These are phyloP conservation scores for Hymenopus coronatus DNA, from an alignment of 2,888 invertebrate genomes.

Conservation along the genomic window DNA sequence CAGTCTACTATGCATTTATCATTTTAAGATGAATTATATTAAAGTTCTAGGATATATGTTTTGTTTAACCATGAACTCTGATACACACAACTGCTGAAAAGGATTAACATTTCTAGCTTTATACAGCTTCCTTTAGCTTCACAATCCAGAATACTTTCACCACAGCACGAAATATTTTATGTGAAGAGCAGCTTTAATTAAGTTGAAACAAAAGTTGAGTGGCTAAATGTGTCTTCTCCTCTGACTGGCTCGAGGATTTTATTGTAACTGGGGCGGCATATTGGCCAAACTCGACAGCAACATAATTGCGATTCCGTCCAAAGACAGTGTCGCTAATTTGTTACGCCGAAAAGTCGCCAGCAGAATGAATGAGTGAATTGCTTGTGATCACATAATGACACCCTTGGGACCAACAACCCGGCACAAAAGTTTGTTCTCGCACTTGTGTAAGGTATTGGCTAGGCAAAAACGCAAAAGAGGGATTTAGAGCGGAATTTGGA, in stretches of 20 bases:
- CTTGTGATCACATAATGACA: slow-evolving; percentile 5
- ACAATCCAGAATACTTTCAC: neutral
- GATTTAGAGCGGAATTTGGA: neutral
- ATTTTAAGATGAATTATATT: too few relatives aligned
- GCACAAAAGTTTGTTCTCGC: neutral
- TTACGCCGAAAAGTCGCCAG: neutral
- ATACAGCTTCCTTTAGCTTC: neutral
- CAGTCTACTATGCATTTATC: too few relatives aligned
- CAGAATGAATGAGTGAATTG: neutral
- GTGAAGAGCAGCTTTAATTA: neutral
- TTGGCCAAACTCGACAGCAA: neutral
- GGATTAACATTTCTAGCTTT: neutral
- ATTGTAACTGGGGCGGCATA: neutral
- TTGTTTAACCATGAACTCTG: too few relatives aligned
- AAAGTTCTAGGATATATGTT: too few relatives aligned
- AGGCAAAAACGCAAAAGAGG: neutral
- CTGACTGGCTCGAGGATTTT: neutral
- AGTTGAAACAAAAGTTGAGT: neutral
- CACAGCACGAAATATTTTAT: neutral
- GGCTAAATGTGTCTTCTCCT: neutral
- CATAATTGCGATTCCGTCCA: neutral
- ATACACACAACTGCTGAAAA: neutral
- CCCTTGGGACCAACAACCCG: neutral
- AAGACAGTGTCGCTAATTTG: neutral
- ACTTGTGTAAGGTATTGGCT: neutral